Base-by-base conservation (phyloP, 1,140 invertebrate genomes). In the Aphidius ervi region DNA sequence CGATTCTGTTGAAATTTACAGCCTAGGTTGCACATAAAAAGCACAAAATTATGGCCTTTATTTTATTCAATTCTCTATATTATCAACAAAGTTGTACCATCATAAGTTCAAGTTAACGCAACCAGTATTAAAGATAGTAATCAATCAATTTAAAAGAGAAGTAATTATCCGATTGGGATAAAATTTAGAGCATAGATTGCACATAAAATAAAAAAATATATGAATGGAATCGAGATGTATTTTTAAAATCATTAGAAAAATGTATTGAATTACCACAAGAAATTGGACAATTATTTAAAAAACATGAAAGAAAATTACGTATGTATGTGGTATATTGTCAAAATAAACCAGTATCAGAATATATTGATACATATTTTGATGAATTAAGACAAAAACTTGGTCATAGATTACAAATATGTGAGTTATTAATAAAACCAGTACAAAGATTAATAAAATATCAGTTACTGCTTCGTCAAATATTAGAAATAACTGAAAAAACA, bases 361-460 rank as follows among this genome's bases (percentile, higher is more conserved):
- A 97, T 78, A 84, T 91, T 63, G 92, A 95, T 67, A 87, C 87
- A 45, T 98, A 95, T 79, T 98, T 98, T 81, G 95, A 98, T 86
- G 95, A 98, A 72, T 82, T 99, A 59, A 84, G 96, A 62, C 87
- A 92, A 68, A 96, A 96, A 75, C 83, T 99, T 60, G 93, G 93
- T 48, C 95, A 99, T 74, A 94, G 97, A 74, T 82, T 98, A 56
- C 89, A 96, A 79, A 81, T 99, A 40, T 93, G 91, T 72, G 97
- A 99, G 81, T 83, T 99, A 56, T 84, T 99, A 58, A 99, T 99
- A 63, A 99, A 98, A 81, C 97, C 97, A 0, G 94, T 99, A 31
- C 97, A 99, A 79, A 87, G 97, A 72, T 97, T 99, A 60, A 97
- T 94, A 80, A 98, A 98, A 75, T 99, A 99, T 81, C 95, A 99